Evolutionary conservation across 1,140 invertebrate genomes (phyloP), one percentile per base, ranked within the genome.

Genomic region (Drosophila subobscura): DNA sequence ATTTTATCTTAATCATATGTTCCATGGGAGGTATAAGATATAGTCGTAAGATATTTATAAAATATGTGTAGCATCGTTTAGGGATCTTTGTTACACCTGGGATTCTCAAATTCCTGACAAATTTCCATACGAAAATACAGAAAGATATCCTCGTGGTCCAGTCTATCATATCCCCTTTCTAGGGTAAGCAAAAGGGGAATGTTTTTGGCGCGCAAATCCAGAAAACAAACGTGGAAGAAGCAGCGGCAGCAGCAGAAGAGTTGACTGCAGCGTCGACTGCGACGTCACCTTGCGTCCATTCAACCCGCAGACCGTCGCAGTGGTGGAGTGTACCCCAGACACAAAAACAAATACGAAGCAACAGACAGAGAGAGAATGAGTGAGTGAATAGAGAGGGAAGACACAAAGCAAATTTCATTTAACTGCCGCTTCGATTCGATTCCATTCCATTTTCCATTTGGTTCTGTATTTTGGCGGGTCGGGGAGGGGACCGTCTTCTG

Each of bases 391-490:
- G 40, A 61, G 44, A 59, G 6, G 8, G 46, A 49, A 66, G 20
- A 72, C 33, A 54, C 40, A 56, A 27, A 73, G 51, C 45, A 51
- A 73, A 65, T 73, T 77, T 63, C 61, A 67, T 77, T 83, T 79
- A 57, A 79, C 64, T 79, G 77, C 58, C 33, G 63, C 74, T 78
- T 79, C 74, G 73, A 79, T 81, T 84, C 73, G 72, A 81, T 84
- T 76, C 76, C 71, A 84, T 79, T 77, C 77, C 77, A 77, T 86
- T 88, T 85, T 81, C 77, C 78, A 86, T 75, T 80, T 75, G 77
- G 77, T 68, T 86, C 65, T 77, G 80, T 68, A 73, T 80, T 65
- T 74, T 56, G 63, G 68, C 46, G 72, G 79, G 67, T 47, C n/a
- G 42, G 41, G 44, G 50, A 23, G 16, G 58, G 42, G 56, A 61